A percentile compares a stretch with the other conserved stretches of the same genome.
Evolutionary conservation across 2,113 vertebrate species (phyloP).

Genomic region (Campylomormyrus numenius): DNA sequence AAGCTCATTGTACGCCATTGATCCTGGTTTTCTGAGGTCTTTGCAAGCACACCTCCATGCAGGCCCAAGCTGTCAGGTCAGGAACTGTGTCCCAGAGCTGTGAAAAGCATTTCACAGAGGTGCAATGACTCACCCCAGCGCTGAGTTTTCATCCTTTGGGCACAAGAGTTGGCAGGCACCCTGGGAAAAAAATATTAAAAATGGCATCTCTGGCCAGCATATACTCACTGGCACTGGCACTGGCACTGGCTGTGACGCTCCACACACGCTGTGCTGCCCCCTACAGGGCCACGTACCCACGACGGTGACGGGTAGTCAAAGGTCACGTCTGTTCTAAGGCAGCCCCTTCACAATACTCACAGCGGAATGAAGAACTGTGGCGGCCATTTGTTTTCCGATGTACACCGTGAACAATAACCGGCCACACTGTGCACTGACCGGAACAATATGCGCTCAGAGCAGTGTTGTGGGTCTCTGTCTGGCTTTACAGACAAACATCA

Average conservation of each 20-base stretch:
- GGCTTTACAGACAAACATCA: not conserved
- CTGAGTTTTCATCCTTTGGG: slow-evolving; percentile 6
- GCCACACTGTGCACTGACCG: not conserved
- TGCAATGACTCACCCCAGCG: slow-evolving; percentile 9
- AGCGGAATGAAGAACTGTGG: not conserved
- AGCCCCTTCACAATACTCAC: not conserved
- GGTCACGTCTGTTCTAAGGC: slow-evolving; percentile 1
- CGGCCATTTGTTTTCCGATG: not conserved
- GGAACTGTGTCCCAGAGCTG: not conserved
- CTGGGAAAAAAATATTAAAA: slow-evolving; percentile 22
- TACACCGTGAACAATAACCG: not conserved
- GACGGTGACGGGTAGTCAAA: not conserved
- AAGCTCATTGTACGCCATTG: not conserved
- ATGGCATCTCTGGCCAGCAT: slow-evolving; percentile 1
- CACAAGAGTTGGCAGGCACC: slow-evolving; percentile 18
- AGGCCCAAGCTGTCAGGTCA: not conserved
- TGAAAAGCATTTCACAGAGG: not conserved
- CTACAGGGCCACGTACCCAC: not conserved
- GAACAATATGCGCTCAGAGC: not conserved
- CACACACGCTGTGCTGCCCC: not conserved
- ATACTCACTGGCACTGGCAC: not conserved
- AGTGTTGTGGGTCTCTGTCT: not conserved
- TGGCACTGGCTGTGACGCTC: not conserved
- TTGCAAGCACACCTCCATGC: not conserved
- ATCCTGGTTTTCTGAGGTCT: not conserved